phyloP scores from a whole-genome alignment of 2,888 invertebrate species.

The Scelioninae gen. 2 region DNA sequence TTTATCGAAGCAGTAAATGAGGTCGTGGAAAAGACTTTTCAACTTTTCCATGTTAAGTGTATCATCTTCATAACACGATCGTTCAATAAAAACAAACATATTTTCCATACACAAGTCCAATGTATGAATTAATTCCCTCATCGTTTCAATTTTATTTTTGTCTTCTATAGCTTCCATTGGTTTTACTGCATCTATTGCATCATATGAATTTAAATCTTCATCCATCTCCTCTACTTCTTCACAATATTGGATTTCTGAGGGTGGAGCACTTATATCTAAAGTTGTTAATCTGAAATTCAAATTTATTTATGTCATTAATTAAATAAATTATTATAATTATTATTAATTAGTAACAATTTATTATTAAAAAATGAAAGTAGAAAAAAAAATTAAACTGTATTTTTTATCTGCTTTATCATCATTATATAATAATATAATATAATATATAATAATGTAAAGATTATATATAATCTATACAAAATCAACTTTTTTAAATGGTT shows the following conservation, averaged over 20 bases:
- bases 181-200: conserved; percentile 64
- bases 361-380: too few species aligned
- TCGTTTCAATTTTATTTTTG: conserved; percentile 49
- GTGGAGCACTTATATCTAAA: conserved; percentile 85
- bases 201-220: conserved; percentile 73
- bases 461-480: too few species aligned
- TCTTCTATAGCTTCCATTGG: conserved; percentile 71
- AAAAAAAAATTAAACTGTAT: too few species aligned
- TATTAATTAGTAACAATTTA: too few species aligned
- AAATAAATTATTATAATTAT: too few species aligned
- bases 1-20: conserved; percentile 85
- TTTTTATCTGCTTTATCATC: too few species aligned
- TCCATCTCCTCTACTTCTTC: conserved; percentile 75
- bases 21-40: conserved; percentile 77
- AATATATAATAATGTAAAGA: too few species aligned
- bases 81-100: conserved; percentile 82
- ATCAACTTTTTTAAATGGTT: too few species aligned
- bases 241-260: conserved; percentile 77
- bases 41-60: conserved; percentile 75
- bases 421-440: too few species aligned
- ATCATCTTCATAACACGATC: conserved; percentile 77
- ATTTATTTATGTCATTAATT: too few species aligned
- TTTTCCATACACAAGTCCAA: conserved; percentile 88
- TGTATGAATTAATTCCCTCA: conserved; percentile 77
- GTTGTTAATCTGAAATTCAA: conserved; percentile 81